phyloP scores from a whole-genome alignment of 2,113 vertebrate genomes.

The Grus americana region DNA sequence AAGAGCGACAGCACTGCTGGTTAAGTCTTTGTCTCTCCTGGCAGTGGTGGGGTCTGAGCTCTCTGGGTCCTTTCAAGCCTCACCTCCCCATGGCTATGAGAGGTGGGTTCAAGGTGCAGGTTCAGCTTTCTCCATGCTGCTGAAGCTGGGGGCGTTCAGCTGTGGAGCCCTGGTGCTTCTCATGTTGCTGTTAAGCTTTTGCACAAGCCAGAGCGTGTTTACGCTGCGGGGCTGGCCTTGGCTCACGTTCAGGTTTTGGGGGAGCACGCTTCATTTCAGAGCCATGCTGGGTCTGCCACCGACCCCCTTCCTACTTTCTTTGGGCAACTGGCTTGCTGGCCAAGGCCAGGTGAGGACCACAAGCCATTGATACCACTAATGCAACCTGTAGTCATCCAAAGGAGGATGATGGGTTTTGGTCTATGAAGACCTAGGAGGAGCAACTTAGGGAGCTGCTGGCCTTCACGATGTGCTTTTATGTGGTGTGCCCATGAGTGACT shows the following conservation, averaged over 20 bases:
- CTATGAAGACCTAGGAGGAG: not conserved
- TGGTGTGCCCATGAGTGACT: not conserved
- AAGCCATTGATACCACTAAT: not conserved
- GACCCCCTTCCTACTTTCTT: not conserved
- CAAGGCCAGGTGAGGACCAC: not conserved
- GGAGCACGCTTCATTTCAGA: not conserved
- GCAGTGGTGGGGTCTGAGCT: not conserved
- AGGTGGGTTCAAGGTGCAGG: not conserved
- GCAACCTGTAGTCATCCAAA: not conserved
- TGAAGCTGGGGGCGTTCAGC: not conserved
- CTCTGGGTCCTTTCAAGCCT: not conserved
- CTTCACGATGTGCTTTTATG: not conserved
- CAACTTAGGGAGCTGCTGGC: not conserved
- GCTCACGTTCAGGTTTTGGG: not conserved
- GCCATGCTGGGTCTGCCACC: not conserved
- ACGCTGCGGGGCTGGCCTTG: not conserved
- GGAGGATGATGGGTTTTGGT: not conserved
- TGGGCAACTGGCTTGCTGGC: not conserved
- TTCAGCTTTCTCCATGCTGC: not conserved
- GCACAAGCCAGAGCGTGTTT: not conserved
- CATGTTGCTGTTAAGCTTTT: not conserved
- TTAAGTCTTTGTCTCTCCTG: not conserved
- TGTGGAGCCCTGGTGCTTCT: not conserved
- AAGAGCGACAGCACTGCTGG: not conserved
- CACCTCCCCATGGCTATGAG: not conserved